These are phyloP conservation scores for Stomatorhinus walkeri DNA, from an alignment of 2,797 vertebrate species.

Conservation along the genomic window DNA sequence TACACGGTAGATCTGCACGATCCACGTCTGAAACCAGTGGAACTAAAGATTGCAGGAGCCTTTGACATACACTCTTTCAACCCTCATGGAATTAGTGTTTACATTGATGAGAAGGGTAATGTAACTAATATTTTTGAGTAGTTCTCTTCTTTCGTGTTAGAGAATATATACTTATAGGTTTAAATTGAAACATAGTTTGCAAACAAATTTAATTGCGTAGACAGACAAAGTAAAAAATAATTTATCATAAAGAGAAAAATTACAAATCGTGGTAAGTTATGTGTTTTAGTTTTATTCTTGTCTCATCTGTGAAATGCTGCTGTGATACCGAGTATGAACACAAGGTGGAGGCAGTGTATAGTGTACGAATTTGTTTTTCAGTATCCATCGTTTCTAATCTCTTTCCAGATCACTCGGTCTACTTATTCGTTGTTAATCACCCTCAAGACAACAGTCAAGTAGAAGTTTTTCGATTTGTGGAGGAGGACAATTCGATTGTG, in stretches of 20 bases:
- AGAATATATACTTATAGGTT: not conserved
- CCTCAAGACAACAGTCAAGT: constrained; percentile 70
- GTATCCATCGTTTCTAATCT: not conserved
- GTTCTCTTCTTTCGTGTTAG: not conserved
- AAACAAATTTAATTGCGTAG: not conserved
- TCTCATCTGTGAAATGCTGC: not conserved
- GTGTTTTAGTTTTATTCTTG: not conserved
- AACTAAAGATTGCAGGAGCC: constrained; percentile 62
- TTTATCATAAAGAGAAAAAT: not conserved
- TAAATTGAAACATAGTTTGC: not conserved
- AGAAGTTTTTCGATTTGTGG: constrained; percentile 79
- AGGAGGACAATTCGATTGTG: constrained; percentile 66
- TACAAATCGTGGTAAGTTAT: not conserved
- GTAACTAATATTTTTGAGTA: not conserved
- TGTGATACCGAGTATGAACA: not conserved
- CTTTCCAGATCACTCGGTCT: constrained; percentile 64
- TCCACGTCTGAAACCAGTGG: constrained; percentile 50
- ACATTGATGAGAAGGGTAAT: constrained; percentile 59
- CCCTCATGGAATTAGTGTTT: constrained; percentile 80
- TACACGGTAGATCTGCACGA: constrained; percentile 69
- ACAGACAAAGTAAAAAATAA: not conserved
- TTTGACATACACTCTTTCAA: constrained; percentile 72
- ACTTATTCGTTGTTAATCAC: constrained; percentile 86
- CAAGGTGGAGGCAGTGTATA: not conserved
- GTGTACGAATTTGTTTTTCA: not conserved